Base-by-base conservation (phyloP, 2,888 invertebrate species). In the Adelphocoris suturalis region DNA sequence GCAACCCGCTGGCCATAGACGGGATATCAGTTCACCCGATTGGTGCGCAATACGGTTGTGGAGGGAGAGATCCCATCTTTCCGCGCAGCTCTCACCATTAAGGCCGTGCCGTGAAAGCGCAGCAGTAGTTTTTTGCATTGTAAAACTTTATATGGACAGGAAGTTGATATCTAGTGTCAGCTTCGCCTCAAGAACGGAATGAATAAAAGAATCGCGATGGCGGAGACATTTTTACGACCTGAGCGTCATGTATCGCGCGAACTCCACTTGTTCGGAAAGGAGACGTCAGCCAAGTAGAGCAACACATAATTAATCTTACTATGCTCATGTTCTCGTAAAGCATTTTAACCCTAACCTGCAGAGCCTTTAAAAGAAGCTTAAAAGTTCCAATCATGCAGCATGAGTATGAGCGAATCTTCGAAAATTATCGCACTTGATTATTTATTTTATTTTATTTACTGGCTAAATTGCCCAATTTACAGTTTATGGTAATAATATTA, bases 1-100 rank as follows among this genome's bases (percentile, higher is more conserved):
- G 27, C 46, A 61, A 61, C 85, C 23, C 85, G 28, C 27, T 55
- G 23, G 61, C 46, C 37, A 55, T 37, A 57, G 85, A 37, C 46
- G 85, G 27, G 61, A 85, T 85, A 85, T 85, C 55, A 57, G 27
- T 85, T 28, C 57, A 19, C 85, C 37, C 85, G 37, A 85, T 57
- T 85, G 85, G 85, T 28, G 85, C 37, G 27, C 37, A 37, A 37
- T 61, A 61, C 78, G 78, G 9, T 5, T 14, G 13, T 16, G 14
- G 37, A 46, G 46, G 78, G 19, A 47, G 78, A 11, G 78, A 78
- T 78, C 47, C 78, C 78, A 78, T 78, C 78, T 78, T 78, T 78
- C 9, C 23, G 27, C 12, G 23, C 68, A 19, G 68, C 68, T 7
- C 27, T 27, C 27, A 7, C 19, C 23, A 19, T 11, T 68, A 23